Percentiles rank a stretch among this genome's conserved stretches.
Evolutionary conservation across 2,113 vertebrate species (phyloP).

Genomic region (Ceuthmochares aereus): DNA sequence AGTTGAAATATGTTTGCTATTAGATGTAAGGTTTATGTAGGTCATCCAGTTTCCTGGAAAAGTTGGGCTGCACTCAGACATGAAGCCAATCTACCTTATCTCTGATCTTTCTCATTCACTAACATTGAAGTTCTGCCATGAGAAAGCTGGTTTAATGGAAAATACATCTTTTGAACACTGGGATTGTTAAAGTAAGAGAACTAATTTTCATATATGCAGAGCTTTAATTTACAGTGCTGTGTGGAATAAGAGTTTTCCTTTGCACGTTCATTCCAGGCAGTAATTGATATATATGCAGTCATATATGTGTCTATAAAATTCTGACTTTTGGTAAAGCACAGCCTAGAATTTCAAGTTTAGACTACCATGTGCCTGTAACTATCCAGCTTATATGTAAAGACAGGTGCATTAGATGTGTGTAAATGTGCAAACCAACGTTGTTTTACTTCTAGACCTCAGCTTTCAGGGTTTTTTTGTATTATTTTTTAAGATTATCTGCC

Average conservation of each 20-base stretch:
- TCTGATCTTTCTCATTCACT: background rate
- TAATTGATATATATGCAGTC: background rate
- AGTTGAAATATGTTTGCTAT: background rate
- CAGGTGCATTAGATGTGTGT: background rate
- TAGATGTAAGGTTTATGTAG: background rate
- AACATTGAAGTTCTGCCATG: background rate
- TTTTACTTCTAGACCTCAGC: background rate
- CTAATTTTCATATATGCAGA: background rate
- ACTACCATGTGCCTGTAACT: background rate
- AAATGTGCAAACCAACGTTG: accelerated
- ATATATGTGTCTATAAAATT: background rate
- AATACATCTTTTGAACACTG: background rate
- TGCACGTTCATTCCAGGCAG: background rate
- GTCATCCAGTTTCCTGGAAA: background rate
- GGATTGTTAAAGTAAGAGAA: background rate
- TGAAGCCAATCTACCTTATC: background rate
- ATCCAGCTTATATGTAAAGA: background rate
- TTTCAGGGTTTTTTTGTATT: background rate
- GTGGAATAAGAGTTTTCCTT: background rate
- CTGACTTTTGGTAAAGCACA: background rate
- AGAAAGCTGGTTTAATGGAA: background rate
- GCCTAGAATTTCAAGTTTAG: background rate
- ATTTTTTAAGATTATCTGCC: background rate
- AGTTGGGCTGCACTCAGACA: background rate
- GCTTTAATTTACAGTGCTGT: background rate